A percentile compares a stretch with the other conserved stretches of the same genome.
phyloP scores from a whole-genome alignment of 2,888 invertebrate genomes.

The Dione juno region DNA sequence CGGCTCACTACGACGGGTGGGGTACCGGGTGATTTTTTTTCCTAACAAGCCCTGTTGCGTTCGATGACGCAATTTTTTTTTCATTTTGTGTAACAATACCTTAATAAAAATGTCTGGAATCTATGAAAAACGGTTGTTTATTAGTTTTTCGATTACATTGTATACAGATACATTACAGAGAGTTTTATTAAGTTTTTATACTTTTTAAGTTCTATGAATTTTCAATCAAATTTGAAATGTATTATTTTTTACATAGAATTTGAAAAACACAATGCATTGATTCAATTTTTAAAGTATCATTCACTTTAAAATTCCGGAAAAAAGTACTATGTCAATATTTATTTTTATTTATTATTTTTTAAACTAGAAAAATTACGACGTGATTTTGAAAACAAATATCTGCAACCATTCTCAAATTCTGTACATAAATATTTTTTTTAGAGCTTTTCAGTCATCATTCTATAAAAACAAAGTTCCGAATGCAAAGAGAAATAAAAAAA shows the following conservation, averaged over 20 bases:
- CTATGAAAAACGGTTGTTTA: neutral
- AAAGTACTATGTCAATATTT: neutral
- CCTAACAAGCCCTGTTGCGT: slow-evolving; percentile 59
- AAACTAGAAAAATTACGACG: neutral
- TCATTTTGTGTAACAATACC: slow-evolving; percentile 22
- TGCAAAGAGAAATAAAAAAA: slow-evolving; percentile 3
- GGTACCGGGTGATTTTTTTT: slow-evolving; percentile 60
- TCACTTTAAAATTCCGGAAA: neutral
- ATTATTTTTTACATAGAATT: neutral
- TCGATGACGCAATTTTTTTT: slow-evolving; percentile 25
- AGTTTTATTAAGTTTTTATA: no score
- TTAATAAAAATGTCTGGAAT: slow-evolving; percentile 4
- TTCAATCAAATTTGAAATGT: neutral
- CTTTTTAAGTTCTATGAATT: slow-evolving; percentile 4
- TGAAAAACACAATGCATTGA: neutral
- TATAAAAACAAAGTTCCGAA: slow-evolving; percentile 10
- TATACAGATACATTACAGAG: neutral
- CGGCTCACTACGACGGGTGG: slow-evolving; percentile 64
- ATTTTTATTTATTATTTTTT: neutral
- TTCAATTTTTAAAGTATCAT: neutral
- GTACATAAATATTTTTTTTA: neutral
- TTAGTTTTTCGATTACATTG: neutral
- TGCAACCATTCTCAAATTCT: neutral
- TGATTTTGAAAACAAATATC: neutral
- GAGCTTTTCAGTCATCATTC: neutral